Conservation (phyloP, 1,140 invertebrate species). For the Penaeus japonicus region DNA sequence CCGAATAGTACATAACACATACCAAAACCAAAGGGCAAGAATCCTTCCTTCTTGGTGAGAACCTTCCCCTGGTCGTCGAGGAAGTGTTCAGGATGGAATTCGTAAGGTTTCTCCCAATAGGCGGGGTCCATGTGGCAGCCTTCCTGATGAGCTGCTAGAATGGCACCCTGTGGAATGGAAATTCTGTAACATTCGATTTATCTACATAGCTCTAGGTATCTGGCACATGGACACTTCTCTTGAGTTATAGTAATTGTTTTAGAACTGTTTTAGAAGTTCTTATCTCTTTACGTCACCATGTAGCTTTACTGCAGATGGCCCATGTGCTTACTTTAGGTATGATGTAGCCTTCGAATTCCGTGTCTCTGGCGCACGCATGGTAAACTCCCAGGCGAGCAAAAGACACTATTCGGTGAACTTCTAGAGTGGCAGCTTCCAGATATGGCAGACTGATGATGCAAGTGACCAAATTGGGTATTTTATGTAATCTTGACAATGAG, state of each 20-base stretch:
- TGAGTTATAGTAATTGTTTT: too few relatives aligned
- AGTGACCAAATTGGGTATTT: neutral
- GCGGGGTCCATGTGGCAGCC: conserved; percentile 73
- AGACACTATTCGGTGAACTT: neutral
- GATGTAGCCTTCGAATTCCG: neutral
- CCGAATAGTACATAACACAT: too few relatives aligned
- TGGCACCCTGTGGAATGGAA: neutral
- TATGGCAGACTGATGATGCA: conserved; percentile 1
- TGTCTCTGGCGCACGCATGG: neutral
- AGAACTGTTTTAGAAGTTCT: too few relatives aligned
- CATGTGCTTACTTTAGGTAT: conserved; percentile 17
- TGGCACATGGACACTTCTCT: too few relatives aligned
- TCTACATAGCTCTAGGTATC: too few relatives aligned
- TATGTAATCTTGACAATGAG: too few relatives aligned
- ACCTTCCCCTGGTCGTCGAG: conserved; percentile 69
- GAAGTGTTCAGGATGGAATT: conserved; percentile 79
- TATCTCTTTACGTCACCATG: too few relatives aligned
- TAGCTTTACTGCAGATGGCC: too few relatives aligned
- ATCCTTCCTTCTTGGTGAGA: conserved; percentile 68
- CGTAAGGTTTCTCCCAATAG: conserved; percentile 76
- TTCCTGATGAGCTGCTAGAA: neutral
- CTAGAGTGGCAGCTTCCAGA: neutral
- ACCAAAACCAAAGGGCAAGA: conserved; percentile 78
- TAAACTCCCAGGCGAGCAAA: neutral
- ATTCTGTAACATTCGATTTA: too few relatives aligned